Base-by-base conservation (phyloP, 2,888 invertebrate genomes). In the Apamea crenata region DNA sequence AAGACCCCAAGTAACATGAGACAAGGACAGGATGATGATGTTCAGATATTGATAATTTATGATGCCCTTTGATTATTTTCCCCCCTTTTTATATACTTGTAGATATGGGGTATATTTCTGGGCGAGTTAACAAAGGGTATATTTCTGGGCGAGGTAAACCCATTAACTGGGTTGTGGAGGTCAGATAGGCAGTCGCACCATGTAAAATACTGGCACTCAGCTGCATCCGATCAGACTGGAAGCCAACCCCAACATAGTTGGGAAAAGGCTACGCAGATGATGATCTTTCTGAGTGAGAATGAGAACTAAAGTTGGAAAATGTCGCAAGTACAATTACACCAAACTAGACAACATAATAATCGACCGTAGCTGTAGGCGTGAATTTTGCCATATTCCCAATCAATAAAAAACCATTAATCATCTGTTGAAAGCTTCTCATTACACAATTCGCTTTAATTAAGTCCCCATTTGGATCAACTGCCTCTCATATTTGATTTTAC, bases 381-480 rank as follows among this genome's bases (percentile, higher is more conserved):
- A 73, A 47, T 73, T 16, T 47, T 18, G 16, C 14, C 25, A 67
- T 29, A 16, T 8, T 40, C 18, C 0, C 65, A 74, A 73, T 77
- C 70, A 81, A 77, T 79, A 56, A 82, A 75, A 72, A 80, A 47
- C 59, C 36, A 82, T 81, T 56, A 78, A 84, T 81, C 77, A 76
- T 44, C 16, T 67, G 74, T 77, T 81, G 71, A 87, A 82, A 79
- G 78, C 53, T 53, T 53, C 50, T 69, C 18, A 40, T 76, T 73
- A 74, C 74, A 84, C 29, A 80, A 79, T 69, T n/a, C 0, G 21
- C 10, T 14, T 56, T 81, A 75, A 82, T 65, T 14, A 76, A 71
- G 36, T 75, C 73, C 63, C 66, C 70, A 75, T 81, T 61, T 61
- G 47, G 56, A 78, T 76, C 71, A 44, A 71, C 36, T 32, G 59